A percentile compares a stretch with the other conserved stretches of the same genome.
These are phyloP conservation scores for Melanotaenia maccullochi DNA, from an alignment of 2,797 vertebrate species.

Conservation along the genomic window DNA sequence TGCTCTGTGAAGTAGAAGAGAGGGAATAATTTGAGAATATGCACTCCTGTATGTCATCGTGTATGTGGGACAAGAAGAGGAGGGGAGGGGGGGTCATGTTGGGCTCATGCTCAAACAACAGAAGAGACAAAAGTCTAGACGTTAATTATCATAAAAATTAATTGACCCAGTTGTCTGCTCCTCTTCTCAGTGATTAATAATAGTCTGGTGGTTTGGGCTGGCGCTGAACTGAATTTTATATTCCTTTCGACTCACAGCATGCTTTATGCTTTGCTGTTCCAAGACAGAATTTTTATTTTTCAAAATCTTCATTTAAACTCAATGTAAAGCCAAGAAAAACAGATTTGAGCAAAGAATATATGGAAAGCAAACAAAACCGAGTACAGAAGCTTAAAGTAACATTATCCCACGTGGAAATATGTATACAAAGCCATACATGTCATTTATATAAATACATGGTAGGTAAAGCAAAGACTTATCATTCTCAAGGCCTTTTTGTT, in stretches of 20 bases:
- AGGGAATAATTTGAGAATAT: neutral
- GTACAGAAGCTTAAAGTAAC: too few species aligned
- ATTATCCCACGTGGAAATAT: too few species aligned
- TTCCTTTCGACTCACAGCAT: constrained; percentile 8
- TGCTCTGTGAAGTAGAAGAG: constrained; percentile 7
- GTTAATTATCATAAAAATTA: constrained; percentile 62
- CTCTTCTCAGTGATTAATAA: constrained; percentile 48
- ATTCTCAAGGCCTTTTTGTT: too few species aligned
- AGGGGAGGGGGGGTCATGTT: constrained; percentile 6
- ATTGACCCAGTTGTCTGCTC: constrained; percentile 63
- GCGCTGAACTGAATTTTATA: constrained; percentile 4
- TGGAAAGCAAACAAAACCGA: too few species aligned
- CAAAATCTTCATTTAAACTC: too few species aligned
- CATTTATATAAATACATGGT: too few species aligned
- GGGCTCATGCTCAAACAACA: constrained; percentile 35
- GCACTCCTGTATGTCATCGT: constrained; percentile 1
- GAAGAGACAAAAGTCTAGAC: constrained; percentile 63
- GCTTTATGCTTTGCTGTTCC: neutral
- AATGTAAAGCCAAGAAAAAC: too few species aligned
- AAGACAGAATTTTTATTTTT: neutral
- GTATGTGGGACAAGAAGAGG: constrained; percentile 5
- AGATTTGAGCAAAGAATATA: too few species aligned
- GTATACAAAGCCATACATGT: too few species aligned
- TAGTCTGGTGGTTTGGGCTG: constrained; percentile 22
- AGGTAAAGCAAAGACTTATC: too few species aligned